phyloP scores from a whole-genome alignment of 2,113 vertebrate species.

The Terrapene triunguis region DNA sequence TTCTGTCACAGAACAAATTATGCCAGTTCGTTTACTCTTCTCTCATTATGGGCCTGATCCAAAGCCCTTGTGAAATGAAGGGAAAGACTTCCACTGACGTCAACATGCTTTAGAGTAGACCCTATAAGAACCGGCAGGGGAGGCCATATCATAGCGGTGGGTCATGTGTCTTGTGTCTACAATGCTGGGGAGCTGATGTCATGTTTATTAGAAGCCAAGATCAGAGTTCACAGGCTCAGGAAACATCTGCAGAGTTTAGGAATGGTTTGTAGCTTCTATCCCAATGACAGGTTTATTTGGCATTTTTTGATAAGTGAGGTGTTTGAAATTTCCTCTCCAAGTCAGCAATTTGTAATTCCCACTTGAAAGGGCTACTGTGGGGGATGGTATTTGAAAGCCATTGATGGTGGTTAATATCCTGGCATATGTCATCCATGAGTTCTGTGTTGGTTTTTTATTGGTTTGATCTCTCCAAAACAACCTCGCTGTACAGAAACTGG shows the following conservation, averaged over 20 bases:
- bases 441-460: constrained; percentile 72
- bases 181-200: constrained; percentile 69
- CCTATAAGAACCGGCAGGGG: constrained; percentile 67
- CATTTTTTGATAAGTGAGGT: constrained; percentile 82
- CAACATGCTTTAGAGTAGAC: constrained; percentile 15
- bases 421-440: constrained; percentile 78
- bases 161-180: constrained; percentile 72
- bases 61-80: constrained; percentile 48
- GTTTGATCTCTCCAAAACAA: constrained; percentile 76
- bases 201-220: constrained; percentile 75
- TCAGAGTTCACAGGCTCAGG: constrained; percentile 77
- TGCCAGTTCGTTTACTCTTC: neutral
- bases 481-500: constrained; percentile 69
- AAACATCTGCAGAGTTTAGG: constrained; percentile 76
- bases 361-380: constrained; percentile 80
- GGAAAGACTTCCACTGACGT: constrained; percentile 52
- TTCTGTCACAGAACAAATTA: neutral
- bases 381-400: constrained; percentile 78
- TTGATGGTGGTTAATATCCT: constrained; percentile 78
- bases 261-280: constrained; percentile 73
- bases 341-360: constrained; percentile 81
- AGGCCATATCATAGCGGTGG: constrained; percentile 55
- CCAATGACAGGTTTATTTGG: constrained; percentile 82
- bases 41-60: neutral
- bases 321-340: constrained; percentile 77